phyloP scores from a whole-genome alignment of 2,888 invertebrate species.

The Leucoma salicis region DNA sequence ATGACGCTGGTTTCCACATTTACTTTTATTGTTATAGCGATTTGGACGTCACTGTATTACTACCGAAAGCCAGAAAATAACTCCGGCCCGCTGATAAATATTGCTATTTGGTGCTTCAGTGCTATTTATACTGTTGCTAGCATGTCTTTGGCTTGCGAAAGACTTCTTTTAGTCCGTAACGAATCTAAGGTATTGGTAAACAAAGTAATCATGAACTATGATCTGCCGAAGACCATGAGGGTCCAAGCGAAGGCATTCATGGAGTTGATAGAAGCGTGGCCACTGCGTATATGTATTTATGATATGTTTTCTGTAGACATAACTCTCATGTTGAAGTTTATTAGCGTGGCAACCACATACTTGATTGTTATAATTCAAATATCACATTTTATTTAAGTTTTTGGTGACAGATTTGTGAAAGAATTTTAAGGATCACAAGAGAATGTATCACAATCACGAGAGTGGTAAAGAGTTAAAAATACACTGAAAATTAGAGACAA shows the following conservation, averaged over 20 bases:
- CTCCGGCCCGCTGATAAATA: slow-evolving; percentile 37
- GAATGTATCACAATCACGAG: too few species aligned
- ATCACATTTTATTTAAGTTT: slow-evolving; percentile 47
- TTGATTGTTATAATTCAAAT: slow-evolving; percentile 65
- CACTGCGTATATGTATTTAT: slow-evolving; percentile 47
- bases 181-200: slow-evolving; percentile 52
- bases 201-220: slow-evolving; percentile 60
- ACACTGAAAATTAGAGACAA: too few species aligned
- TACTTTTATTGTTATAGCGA: slow-evolving; percentile 48
- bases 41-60: slow-evolving; percentile 51
- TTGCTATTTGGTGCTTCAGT: slow-evolving; percentile 45
- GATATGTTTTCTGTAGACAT: slow-evolving; percentile 64
- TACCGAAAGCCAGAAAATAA: slow-evolving; percentile 36
- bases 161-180: slow-evolving; percentile 42
- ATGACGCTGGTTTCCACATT: slow-evolving; percentile 57
- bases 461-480: too few species aligned
- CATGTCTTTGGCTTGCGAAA: slow-evolving; percentile 53
- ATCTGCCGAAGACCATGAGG: slow-evolving; percentile 50
- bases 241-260: slow-evolving; percentile 61
- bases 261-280: slow-evolving; percentile 60
- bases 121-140: slow-evolving; percentile 42
- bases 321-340: slow-evolving; percentile 60
- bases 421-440: too few species aligned
- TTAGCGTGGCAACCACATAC: slow-evolving; percentile 63
- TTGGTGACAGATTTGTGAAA: background rate